Base-by-base conservation (phyloP, 2,888 invertebrate species). In the Pterostichus niger region DNA sequence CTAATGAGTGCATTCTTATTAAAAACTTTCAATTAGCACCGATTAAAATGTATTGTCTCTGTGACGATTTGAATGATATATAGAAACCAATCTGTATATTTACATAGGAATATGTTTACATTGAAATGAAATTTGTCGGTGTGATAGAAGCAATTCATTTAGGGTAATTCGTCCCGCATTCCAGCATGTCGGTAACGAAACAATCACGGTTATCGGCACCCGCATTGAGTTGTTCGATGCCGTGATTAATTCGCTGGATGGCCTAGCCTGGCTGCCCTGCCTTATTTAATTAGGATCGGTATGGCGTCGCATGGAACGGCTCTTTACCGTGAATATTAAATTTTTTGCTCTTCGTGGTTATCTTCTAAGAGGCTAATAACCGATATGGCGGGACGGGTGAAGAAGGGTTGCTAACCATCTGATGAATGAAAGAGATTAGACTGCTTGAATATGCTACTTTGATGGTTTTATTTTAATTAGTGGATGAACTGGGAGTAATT, bases 241-340 rank as follows among this genome's bases (percentile, higher is more conserved):
- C 46, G 61, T 61, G 61, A 61, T 61, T 78, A 78, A 78, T 78
- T 44, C 78, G 7, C 33, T n/a, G 56, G 77, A 52, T 77, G 77
- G 33, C 33, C 24, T 77, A 56, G 33, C 33, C 24, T 56, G 31
- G 13, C 31, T 17, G 31, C 9, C 31, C 49, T 9, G 61, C 61
- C 52, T 80, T 68, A 80, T 80, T 80, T 68, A 80, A 80, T 80
- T 80, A 80, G 64, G 61, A 54, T 79, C 71, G 64, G 49, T 49
- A 56, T 44, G 40, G 40, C 68, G 9, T 6, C n/a, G 71, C 52
- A 40, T 6, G 5, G 40, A 40, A 40, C 40, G 40, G 40, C 40
- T 64, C 64, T 49, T 49, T 52, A 33, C 31, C 35, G 35, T 61
- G 78, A 78, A 78, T 61, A 78, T 59, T 78, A 40, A 15, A 49